Percentiles rank a stretch among this genome's conserved stretches.
phyloP scores from a whole-genome alignment of 2,797 vertebrate species.

The Rhadinocentrus ornatus region DNA sequence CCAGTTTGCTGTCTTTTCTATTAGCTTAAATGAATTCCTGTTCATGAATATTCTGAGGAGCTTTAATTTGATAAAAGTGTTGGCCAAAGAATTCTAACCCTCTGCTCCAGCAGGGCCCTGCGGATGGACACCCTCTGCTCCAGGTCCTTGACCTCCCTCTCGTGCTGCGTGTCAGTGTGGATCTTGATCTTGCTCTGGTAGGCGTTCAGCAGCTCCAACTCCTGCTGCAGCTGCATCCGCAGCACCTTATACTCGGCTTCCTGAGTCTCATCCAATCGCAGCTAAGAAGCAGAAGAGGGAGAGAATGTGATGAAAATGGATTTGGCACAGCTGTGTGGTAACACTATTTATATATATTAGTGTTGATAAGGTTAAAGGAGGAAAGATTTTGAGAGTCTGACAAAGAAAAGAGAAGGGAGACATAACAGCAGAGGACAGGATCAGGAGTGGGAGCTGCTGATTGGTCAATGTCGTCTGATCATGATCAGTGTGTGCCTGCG shows the following conservation, averaged over 20 bases:
- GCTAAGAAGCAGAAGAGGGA: conserved; percentile 66
- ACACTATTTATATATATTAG: background rate
- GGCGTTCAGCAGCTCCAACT: conserved; percentile 92
- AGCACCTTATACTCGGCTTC: conserved; percentile 93
- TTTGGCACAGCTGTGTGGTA: background rate
- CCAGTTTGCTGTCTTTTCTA: background rate
- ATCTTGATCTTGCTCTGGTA: conserved; percentile 98
- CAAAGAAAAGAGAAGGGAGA: conserved; percentile 6
- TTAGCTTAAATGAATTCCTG: background rate
- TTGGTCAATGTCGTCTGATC: background rate
- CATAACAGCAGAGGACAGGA: conserved; percentile 27
- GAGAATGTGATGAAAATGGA: background rate
- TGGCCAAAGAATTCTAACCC: conserved; percentile 76
- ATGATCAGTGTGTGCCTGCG: background rate
- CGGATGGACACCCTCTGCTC: conserved; percentile 93
- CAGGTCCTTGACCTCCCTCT: conserved; percentile 90
- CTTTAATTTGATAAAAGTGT: conserved; percentile 18
- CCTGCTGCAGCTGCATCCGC: conserved; percentile 93
- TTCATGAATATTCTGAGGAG: conserved; percentile 12
- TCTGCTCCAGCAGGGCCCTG: conserved; percentile 91
- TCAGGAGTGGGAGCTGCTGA: conserved; percentile 1
- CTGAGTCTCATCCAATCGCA: conserved; percentile 93
- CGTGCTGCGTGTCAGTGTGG: conserved; percentile 92
- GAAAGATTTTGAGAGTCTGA: conserved; percentile 18
- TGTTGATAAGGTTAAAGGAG: conserved; percentile 11